Base-by-base conservation (phyloP, 2,888 invertebrate species). In the Agonopterix subpropinquella region DNA sequence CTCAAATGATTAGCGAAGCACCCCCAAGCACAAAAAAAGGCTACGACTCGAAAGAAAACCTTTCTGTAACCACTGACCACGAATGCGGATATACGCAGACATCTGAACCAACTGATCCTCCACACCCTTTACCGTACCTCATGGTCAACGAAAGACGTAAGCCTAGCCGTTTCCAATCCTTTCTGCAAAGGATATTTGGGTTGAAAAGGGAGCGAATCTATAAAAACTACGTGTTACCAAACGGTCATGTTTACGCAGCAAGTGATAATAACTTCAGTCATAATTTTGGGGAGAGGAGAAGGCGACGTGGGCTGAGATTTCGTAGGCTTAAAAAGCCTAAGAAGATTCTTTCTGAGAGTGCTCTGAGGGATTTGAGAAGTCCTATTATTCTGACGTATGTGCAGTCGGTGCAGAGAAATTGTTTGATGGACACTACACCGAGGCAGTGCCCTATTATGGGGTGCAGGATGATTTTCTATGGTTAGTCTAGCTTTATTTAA, bases 391-490 rank as follows among this genome's bases (percentile, higher is more conserved):
- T 84, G 45, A 64, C 69, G 0, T 85, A 70, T 18, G 77, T 84
- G 2, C 85, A 86, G 51, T 71, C 77, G 0, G 77, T 81, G 0
- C 87, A 85, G 58, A 70, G 58, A 49, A 73, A 57, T 47, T 87
- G 78, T 18, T 55, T 86, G 43, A 70, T 69, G 65, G 86, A 87
- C 39, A 80, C 72, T 0, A 85, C 84, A 13, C 73, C 74, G 0
- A 56, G 87, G 2, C 77, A 79, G 8, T 87, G 87, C 45, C 87
- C 87, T 0, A 73, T 86, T 1, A 15, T 68, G 4, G 85, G 83
- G 0, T 87, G 87, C 49, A 61, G 58, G 1, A 82, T 74, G 74
- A 67, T 81, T 28, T 73, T 72, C 8, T 82, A 82, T 53, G 87
- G 87, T 82, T 51, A 61, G 67, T 28, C 7, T 28, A 28, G 28